phyloP scores from a whole-genome alignment of 2,888 invertebrate genomes.

The Clostera curtula region DNA sequence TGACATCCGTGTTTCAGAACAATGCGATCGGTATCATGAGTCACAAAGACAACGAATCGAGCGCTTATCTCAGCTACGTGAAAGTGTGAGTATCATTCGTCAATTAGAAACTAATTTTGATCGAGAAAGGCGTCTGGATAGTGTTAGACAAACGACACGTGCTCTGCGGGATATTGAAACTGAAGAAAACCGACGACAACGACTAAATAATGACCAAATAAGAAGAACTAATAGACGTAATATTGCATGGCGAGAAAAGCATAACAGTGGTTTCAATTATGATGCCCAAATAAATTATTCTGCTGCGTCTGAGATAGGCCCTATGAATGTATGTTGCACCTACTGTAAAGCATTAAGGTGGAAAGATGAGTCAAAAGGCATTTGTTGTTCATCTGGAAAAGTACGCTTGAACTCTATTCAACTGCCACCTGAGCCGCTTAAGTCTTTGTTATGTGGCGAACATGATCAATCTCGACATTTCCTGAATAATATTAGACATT shows the following conservation, averaged over 20 bases:
- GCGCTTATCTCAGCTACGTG: slow-evolving; percentile 3
- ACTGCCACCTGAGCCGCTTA: slow-evolving; percentile 2
- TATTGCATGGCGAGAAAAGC: slow-evolving; percentile 2
- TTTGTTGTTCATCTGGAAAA: slow-evolving; percentile 4
- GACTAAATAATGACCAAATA: slow-evolving; percentile 5
- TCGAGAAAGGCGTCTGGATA: slow-evolving; percentile 5
- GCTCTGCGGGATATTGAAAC: slow-evolving; percentile 3
- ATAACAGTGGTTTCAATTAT: slow-evolving; percentile 3
- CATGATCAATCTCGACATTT: slow-evolving; percentile 5
- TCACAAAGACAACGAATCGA: slow-evolving; percentile 6
- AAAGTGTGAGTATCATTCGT: slow-evolving; percentile 4
- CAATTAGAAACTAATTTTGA: slow-evolving; percentile 4
- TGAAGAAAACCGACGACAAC: slow-evolving; percentile 4
- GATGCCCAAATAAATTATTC: slow-evolving; percentile 4
- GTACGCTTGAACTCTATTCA: slow-evolving; percentile 2
- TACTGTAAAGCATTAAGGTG: slow-evolving; percentile 3
- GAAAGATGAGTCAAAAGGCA: slow-evolving; percentile 2
- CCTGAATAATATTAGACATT: slow-evolving; percentile 3
- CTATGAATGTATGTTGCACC: slow-evolving; percentile 2
- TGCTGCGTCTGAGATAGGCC: slow-evolving; percentile 4
- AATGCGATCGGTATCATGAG: slow-evolving; percentile 5
- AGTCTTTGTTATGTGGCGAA: slow-evolving; percentile 4
- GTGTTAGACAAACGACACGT: slow-evolving; percentile 2
- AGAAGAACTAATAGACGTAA: slow-evolving; percentile 5
- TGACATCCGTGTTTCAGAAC: slow-evolving; percentile 6